A percentile compares a stretch with the other conserved stretches of the same genome.
These are phyloP conservation scores for Ruditapes philippinarum DNA, from an alignment of 1,140 invertebrate species.

Conservation along the genomic window DNA sequence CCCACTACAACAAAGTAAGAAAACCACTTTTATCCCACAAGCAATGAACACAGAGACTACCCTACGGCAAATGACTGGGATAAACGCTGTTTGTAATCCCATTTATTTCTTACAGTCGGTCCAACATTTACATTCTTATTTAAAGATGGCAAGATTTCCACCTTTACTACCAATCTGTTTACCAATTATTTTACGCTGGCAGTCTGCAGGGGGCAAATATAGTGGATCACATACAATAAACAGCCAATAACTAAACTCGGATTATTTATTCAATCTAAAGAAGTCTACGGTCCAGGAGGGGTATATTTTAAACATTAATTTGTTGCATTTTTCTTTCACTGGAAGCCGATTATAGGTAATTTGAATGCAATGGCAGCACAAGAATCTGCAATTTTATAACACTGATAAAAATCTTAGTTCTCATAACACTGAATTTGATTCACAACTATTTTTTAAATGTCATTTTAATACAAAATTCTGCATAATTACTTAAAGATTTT, in stretches of 20 bases:
- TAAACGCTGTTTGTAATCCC: not conserved
- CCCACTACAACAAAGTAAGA: not conserved
- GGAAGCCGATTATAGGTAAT: slow-evolving; percentile 23
- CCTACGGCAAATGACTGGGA: not conserved
- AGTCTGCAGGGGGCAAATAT: slow-evolving; percentile 31
- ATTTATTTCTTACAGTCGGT: not conserved
- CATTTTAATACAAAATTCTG: too few relatives aligned
- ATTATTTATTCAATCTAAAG: slow-evolving; percentile 47
- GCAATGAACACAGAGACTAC: not conserved
- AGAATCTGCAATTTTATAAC: not conserved
- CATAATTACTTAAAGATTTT: too few relatives aligned
- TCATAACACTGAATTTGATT: too few relatives aligned
- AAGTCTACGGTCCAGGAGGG: slow-evolving; percentile 9
- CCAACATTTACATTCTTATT: not conserved
- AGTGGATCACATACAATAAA: slow-evolving; percentile 36
- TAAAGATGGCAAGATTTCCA: slow-evolving; percentile 11
- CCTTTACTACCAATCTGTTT: slow-evolving; percentile 1
- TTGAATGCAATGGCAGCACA: not conserved
- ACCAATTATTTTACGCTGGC: slow-evolving; percentile 9
- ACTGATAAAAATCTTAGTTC: not conserved
- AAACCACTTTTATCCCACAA: not conserved
- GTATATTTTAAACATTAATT: slow-evolving; percentile 11
- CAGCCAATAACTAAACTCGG: slow-evolving; percentile 25
- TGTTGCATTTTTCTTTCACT: slow-evolving; percentile 10
- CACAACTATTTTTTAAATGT: too few relatives aligned